Evolutionary conservation across 2,888 invertebrate genomes (phyloP), one percentile per base, ranked within the genome.

Genomic region (Phasia obesa): DNA sequence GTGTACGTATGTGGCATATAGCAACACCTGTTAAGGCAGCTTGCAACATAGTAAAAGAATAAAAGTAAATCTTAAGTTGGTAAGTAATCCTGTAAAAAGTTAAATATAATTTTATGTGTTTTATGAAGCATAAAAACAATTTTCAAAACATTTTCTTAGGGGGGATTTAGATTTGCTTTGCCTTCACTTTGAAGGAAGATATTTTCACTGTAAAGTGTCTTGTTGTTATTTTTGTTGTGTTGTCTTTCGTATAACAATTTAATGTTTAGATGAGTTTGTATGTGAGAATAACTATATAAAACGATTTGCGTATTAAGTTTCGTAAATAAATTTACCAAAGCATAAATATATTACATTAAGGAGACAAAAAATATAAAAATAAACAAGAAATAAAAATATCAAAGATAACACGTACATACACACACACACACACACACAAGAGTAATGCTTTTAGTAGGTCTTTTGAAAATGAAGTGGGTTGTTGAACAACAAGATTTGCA

Each of bases 1-100:
- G 42, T 44, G 25, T 53, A 19, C n/a, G n/a, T n/a, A n/a, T 65
- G 64, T 23, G 51, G 17, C 51, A 62, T n/a, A 55, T 62, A 62
- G 62, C n/a, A 78, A 71, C 82, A 83, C 82, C 82, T 83, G 82
- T 75, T 78, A 79, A n/a, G n/a, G n/a, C n/a, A n/a, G n/a, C n/a
- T n/a, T n/a, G n/a, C 65, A 4, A 38, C 19, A 55, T 31, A 31
- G 44, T 9, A 19, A 59, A 57, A n/a, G 27, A 47, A 19, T 25
- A 9, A 80, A 19, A 59, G 55, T 67, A 44, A 51, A n/a, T 60
- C 42, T 53, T 67, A 69, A 76, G 76, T 44, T 69, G 51, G 67
- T 44, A 57, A 69, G 62, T 82, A 82, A 82, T 82, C 81, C 57
- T 82, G 81, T 69, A 57, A 49, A 82, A 82, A n/a, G 60, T 82